phyloP scores from a whole-genome alignment of 2,888 invertebrate genomes.

The Tupiocoris notatus region DNA sequence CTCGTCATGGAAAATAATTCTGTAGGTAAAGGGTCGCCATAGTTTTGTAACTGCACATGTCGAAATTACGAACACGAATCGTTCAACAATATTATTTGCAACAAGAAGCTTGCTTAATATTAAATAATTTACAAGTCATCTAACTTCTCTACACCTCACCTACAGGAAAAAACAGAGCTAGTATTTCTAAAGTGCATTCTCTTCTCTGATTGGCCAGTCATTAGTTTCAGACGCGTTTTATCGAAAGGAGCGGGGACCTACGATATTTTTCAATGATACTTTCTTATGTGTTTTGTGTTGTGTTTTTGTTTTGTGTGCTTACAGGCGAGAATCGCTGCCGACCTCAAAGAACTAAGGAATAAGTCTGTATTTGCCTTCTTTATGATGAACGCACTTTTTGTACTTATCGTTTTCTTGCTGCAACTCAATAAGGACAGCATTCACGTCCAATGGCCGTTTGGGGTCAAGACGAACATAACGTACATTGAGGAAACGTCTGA shows the following conservation, averaged over 20 bases:
- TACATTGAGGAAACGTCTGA: constrained; percentile 89
- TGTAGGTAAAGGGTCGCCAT: no score
- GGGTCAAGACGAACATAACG: constrained; percentile 92
- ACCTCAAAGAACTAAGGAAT: constrained; percentile 92
- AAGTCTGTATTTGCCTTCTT: constrained; percentile 97
- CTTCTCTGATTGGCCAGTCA: no score
- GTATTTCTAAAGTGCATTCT: no score
- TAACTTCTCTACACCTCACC: no score
- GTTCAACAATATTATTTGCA: no score
- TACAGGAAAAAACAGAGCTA: no score
- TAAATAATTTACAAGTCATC: no score
- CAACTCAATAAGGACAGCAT: constrained; percentile 98
- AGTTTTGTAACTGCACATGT: no score
- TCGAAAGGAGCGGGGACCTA: constrained; percentile 24
- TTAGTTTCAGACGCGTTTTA: background rate
- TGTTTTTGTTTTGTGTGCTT: constrained; percentile 55
- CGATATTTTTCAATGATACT: constrained; percentile 6
- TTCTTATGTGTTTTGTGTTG: background rate
- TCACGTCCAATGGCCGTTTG: constrained; percentile 95
- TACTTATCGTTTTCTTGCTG: constrained; percentile 96
- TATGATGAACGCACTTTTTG: constrained; percentile 99
- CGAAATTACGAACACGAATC: no score
- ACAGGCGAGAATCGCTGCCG: constrained; percentile 84
- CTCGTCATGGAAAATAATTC: no score
- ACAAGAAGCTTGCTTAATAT: no score